phyloP scores from a whole-genome alignment of 2,113 vertebrate species.

The Barbus barbus region DNA sequence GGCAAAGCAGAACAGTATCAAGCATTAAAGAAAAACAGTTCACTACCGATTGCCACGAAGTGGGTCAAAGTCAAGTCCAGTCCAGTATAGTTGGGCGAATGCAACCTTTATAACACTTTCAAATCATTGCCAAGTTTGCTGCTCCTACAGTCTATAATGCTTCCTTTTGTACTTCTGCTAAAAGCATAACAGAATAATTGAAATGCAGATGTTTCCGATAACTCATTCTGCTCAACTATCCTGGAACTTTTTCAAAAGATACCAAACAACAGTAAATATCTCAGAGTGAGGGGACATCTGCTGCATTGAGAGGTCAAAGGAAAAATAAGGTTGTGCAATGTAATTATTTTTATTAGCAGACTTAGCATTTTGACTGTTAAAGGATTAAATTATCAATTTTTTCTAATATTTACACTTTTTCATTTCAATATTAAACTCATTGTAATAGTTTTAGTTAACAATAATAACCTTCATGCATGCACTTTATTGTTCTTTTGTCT shows the following conservation, averaged over 20 bases:
- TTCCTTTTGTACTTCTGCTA: background rate
- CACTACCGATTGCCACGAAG: background rate
- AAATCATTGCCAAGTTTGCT: background rate
- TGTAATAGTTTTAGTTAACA: background rate
- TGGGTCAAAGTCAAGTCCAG: constrained; percentile 16
- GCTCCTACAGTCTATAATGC: background rate
- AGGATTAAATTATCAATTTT: too few relatives aligned
- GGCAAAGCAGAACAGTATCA: background rate
- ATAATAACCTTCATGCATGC: background rate
- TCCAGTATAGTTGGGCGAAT: background rate
- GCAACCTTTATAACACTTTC: background rate
- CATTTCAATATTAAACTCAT: too few relatives aligned
- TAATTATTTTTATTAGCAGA: too few relatives aligned
- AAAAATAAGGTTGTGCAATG: too few relatives aligned
- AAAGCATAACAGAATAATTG: background rate
- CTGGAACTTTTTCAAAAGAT: too few relatives aligned
- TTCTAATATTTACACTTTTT: background rate
- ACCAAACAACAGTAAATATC: too few relatives aligned
- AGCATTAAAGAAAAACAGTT: background rate
- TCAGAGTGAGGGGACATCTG: too few relatives aligned
- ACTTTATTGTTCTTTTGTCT: background rate
- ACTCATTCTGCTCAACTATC: background rate
- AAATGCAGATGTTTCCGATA: background rate
- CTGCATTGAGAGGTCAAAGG: too few relatives aligned
- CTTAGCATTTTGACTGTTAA: too few relatives aligned